A percentile compares a stretch with the other conserved stretches of the same genome.
These are phyloP conservation scores for Xiphias gladius DNA, from an alignment of 2,113 vertebrate genomes.

Conservation along the genomic window DNA sequence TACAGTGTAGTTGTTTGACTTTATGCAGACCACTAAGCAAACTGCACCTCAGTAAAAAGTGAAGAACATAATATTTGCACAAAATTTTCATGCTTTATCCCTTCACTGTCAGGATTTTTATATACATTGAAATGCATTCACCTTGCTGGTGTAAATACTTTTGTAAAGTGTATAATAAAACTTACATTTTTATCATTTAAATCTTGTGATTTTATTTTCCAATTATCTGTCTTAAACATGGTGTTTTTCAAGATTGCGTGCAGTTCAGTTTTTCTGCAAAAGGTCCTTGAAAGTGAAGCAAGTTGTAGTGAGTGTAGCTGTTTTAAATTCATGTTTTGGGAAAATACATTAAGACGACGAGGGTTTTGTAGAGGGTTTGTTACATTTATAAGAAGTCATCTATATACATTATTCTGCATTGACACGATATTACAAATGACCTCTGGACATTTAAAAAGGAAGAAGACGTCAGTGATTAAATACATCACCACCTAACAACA, in stretches of 20 bases:
- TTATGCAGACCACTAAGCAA: slow-evolving; percentile 43
- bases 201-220: neutral
- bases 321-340: neutral
- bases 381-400: slow-evolving; percentile 39
- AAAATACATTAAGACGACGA: neutral
- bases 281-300: too few relatives aligned
- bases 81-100: neutral
- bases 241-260: neutral
- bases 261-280: neutral
- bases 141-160: slow-evolving; percentile 46
- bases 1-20: neutral
- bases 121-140: neutral
- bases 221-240: neutral
- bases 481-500: slow-evolving; percentile 5
- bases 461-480: slow-evolving; percentile 6
- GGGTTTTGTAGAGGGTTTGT: slow-evolving; percentile 41
- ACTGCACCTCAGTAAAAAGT: slow-evolving; percentile 7
- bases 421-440: slow-evolving; percentile 40
- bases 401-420: slow-evolving; percentile 63
- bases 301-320: neutral
- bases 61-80: slow-evolving; percentile 24
- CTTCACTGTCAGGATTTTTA: slow-evolving; percentile 3
- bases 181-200: slow-evolving; percentile 22
- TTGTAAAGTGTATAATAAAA: slow-evolving; percentile 58
- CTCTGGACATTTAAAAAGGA: slow-evolving; percentile 21